Evolutionary conservation across 2,797 vertebrate genomes (phyloP).

Genomic region (Poeciliopsis gracilis): DNA sequence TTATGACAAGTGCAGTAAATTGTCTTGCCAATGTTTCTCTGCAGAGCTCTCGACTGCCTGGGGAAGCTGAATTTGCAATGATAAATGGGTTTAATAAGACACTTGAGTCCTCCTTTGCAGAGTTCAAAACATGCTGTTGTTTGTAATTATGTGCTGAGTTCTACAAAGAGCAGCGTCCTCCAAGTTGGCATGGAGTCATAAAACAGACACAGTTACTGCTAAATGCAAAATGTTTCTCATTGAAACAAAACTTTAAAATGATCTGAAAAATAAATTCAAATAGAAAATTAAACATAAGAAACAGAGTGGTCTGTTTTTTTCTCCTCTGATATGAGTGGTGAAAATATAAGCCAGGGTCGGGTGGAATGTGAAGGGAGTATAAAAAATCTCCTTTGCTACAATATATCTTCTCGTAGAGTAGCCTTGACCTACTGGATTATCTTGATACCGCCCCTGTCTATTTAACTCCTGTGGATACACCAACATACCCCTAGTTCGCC

Average conservation of each 20-base stretch:
- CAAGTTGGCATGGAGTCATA: constrained; percentile 37
- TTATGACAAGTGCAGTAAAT: constrained; percentile 20
- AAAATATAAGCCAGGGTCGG: constrained; percentile 12
- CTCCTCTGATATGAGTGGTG: neutral
- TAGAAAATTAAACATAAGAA: neutral
- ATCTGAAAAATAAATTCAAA: neutral
- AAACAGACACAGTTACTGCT: constrained; percentile 12
- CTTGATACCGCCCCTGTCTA: constrained; percentile 64
- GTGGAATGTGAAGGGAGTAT: neutral
- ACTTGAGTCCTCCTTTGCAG: constrained; percentile 45
- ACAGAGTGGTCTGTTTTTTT: neutral
- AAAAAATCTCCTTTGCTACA: constrained; percentile 35
- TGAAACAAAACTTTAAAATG: neutral
- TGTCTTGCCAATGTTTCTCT: constrained; percentile 36
- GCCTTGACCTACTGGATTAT: constrained; percentile 66
- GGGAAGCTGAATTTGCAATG: constrained; percentile 34
- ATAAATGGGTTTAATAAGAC: constrained; percentile 74
- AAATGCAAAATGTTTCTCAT: neutral
- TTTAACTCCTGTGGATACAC: constrained; percentile 74
- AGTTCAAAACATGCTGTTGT: constrained; percentile 57
- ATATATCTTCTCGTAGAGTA: constrained; percentile 57
- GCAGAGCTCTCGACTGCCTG: constrained; percentile 43
- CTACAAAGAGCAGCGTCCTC: constrained; percentile 42
- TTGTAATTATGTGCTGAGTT: constrained; percentile 63
- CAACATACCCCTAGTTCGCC: constrained; percentile 22